A percentile compares a stretch with the other conserved stretches of the same genome.
These are phyloP conservation scores for Lepidurus packardi DNA, from an alignment of 1,140 invertebrate species.

Conservation along the genomic window DNA sequence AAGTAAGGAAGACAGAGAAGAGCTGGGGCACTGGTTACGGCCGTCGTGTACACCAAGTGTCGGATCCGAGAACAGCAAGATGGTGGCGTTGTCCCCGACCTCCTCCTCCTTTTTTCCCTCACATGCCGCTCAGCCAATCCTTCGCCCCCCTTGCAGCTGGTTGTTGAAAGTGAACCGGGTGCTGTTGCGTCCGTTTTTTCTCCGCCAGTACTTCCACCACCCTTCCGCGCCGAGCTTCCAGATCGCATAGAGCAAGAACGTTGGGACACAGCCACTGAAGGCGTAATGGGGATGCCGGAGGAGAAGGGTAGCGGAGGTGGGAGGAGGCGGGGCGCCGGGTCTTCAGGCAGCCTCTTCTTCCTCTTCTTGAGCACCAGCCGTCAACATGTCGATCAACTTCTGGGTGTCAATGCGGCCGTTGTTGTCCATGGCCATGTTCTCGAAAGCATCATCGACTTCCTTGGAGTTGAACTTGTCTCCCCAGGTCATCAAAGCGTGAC, in stretches of 20 bases:
- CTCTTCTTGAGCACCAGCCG: conserved; percentile 66
- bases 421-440: conserved; percentile 90
- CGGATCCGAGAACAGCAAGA: neutral
- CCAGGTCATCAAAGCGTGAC: conserved; percentile 89
- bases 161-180: neutral
- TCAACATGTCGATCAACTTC: conserved; percentile 79
- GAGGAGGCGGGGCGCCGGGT: conserved; percentile 10
- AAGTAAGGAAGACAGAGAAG: neutral
- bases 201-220: conserved; percentile 17
- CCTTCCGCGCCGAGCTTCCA: conserved; percentile 17
- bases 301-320: conserved; percentile 22
- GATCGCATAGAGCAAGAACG: neutral
- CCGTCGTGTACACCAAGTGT: neutral
- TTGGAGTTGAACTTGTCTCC: conserved; percentile 91
- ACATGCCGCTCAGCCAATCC: conserved; percentile 5
- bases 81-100: conserved; percentile 16
- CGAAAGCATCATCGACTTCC: conserved; percentile 90
- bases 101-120: neutral
- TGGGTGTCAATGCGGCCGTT: conserved; percentile 87
- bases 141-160: neutral
- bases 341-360: conserved; percentile 51
- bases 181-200: neutral
- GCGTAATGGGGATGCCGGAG: neutral
- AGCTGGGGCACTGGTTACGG: neutral
- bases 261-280: neutral